These are phyloP conservation scores for Tretioscincus oriximinensis DNA, from an alignment of 2,113 vertebrate genomes.

Conservation along the genomic window DNA sequence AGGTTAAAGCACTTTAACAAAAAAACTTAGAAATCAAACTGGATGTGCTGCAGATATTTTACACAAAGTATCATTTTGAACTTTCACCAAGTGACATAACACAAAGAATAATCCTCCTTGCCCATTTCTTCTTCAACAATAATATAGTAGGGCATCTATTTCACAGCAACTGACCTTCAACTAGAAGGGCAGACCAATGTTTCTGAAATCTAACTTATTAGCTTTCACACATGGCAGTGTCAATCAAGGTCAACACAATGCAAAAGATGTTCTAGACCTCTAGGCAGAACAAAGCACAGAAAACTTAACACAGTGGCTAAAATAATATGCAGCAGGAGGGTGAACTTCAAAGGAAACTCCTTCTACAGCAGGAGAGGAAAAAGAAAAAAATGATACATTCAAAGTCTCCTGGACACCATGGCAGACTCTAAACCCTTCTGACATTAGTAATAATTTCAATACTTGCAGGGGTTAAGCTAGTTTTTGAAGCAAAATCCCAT, in stretches of 20 bases:
- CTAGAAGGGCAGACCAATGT: conserved; percentile 36
- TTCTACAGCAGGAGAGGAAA: conserved; percentile 36
- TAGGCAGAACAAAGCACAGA: conserved; percentile 38
- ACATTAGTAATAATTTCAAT: conserved; percentile 50
- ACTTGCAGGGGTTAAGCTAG: conserved; percentile 17
- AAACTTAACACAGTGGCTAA: conserved; percentile 52
- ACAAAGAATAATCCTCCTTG: conserved; percentile 34
- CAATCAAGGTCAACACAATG: conserved; percentile 43
- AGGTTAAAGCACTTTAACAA: neutral
- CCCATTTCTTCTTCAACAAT: neutral
- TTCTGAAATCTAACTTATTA: conserved; percentile 49
- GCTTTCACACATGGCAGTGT: conserved; percentile 23
- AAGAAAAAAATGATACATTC: conserved; percentile 38
- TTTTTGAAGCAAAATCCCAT: conserved; percentile 29
- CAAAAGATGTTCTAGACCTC: conserved; percentile 39
- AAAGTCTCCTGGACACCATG: conserved; percentile 52
- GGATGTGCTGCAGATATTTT: conserved; percentile 15
- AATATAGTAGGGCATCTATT: conserved; percentile 2
- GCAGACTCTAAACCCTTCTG: conserved; percentile 35
- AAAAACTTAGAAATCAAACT: conserved; percentile 18
- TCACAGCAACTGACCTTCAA: conserved; percentile 38
- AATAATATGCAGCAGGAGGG: conserved; percentile 45
- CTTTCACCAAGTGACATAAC: neutral
- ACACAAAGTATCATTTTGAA: neutral
- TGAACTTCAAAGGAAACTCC: conserved; percentile 46